A percentile compares a stretch with the other conserved stretches of the same genome.
phyloP scores from a whole-genome alignment of 1,140 invertebrate genomes.

The Diorhabda elongata region DNA sequence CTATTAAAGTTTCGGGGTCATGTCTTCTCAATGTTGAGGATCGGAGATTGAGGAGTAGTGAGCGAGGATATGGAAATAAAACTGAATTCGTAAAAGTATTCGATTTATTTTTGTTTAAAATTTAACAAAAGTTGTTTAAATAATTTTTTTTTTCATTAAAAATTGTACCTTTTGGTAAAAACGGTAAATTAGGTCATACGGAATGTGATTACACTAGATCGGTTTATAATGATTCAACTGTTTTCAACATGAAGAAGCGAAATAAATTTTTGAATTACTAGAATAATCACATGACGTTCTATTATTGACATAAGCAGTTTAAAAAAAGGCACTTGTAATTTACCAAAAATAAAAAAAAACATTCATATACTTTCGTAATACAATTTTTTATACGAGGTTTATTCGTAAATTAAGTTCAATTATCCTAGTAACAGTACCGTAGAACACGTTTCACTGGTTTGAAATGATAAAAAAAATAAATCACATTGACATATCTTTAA shows the following conservation, averaged over 20 bases:
- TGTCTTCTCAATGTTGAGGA: no score
- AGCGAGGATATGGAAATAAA: background rate
- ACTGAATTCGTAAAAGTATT: background rate
- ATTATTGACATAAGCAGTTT: constrained; percentile 1
- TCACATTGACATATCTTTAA: no score
- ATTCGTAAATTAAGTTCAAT: no score
- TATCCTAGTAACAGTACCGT: no score
- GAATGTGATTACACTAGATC: no score
- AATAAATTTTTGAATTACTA: background rate
- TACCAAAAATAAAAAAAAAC: constrained; percentile 9
- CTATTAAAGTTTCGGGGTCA: no score
- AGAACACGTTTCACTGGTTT: no score
- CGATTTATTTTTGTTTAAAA: background rate
- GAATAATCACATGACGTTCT: background rate
- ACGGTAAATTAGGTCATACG: background rate
- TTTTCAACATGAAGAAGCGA: no score
- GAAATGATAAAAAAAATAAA: no score
- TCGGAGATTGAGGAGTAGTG: no score
- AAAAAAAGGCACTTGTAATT: constrained; percentile 17
- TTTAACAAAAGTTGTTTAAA: background rate
- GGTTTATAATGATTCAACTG: no score
- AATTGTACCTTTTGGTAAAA: background rate
- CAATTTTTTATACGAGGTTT: background rate
- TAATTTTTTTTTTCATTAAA: background rate
- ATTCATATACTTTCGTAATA: constrained; percentile 8